These are phyloP conservation scores for Podarcis siculus DNA, from an alignment of 2,797 vertebrate species.

Conservation along the genomic window DNA sequence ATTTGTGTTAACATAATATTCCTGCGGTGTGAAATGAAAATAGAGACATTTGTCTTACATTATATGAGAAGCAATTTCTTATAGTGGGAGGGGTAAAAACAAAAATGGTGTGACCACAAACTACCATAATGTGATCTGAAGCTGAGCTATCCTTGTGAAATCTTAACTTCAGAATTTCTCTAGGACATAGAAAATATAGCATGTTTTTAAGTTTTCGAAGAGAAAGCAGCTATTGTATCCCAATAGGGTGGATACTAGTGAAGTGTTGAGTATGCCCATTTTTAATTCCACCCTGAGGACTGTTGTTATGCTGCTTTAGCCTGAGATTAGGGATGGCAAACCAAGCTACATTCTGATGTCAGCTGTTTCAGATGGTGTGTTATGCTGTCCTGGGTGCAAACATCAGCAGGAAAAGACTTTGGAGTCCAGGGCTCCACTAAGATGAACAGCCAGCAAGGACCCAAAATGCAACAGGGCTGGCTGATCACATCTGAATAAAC, in stretches of 20 bases:
- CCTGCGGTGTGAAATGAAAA: not conserved
- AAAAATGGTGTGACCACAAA: not conserved
- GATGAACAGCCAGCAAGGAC: too few species aligned
- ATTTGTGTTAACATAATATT: too few species aligned
- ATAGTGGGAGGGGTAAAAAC: not conserved
- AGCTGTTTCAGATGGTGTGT: not conserved
- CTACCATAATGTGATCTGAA: not conserved
- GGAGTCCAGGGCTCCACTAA: too few species aligned
- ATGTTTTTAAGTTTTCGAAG: not conserved
- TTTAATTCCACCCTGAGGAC: too few species aligned
- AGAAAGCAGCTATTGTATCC: not conserved
- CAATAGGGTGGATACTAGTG: too few species aligned
- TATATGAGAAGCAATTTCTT: not conserved
- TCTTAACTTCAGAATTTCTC: not conserved
- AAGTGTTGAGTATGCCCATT: not conserved
- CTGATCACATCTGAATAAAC: too few species aligned
- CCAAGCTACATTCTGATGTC: not conserved
- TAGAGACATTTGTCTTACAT: not conserved
- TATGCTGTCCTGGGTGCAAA: not conserved
- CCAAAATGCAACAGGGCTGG: too few species aligned
- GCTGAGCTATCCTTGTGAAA: not conserved
- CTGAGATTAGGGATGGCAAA: not conserved
- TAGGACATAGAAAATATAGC: not conserved
- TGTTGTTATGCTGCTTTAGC: not conserved
- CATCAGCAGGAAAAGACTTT: too few species aligned